Conservation (phyloP, 1,140 invertebrate species). For the Caenorhabditis remanei region DNA sequence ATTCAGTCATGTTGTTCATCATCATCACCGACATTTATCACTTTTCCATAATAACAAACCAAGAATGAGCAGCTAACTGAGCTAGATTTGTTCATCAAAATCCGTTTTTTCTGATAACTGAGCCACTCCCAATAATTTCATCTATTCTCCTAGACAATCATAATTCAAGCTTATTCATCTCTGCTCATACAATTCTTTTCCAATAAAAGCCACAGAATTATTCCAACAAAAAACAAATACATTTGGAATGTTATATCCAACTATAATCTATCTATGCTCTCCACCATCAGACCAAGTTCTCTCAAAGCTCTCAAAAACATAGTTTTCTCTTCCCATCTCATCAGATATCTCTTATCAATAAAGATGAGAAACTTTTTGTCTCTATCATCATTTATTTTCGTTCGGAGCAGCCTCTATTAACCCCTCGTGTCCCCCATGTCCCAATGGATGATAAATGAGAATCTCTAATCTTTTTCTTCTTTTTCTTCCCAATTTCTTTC, state of each 20-base stretch:
- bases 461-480: conserved; percentile 19
- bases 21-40: background rate
- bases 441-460: conserved; percentile 39
- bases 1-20: background rate
- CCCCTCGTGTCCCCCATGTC: background rate
- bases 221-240: too few relatives aligned
- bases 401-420: background rate
- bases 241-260: too few relatives aligned
- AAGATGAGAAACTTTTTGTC: background rate
- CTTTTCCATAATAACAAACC: too few relatives aligned
- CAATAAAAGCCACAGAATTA: too few relatives aligned
- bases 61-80: background rate
- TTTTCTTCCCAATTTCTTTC: background rate
- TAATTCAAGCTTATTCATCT: background rate
- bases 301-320: too few relatives aligned
- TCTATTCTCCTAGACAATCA: background rate
- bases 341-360: conserved; percentile 8
- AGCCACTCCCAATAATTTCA: too few relatives aligned
- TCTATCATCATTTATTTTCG: conserved; percentile 1
- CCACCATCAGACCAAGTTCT: too few relatives aligned
- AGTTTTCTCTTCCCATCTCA: too few relatives aligned
- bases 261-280: too few relatives aligned
- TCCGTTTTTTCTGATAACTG: too few relatives aligned
- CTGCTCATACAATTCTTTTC: background rate
- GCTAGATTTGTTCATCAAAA: too few relatives aligned